Evolutionary conservation across 2,113 vertebrate species (phyloP).

Genomic region (Pelvicachromis taeniatus): DNA sequence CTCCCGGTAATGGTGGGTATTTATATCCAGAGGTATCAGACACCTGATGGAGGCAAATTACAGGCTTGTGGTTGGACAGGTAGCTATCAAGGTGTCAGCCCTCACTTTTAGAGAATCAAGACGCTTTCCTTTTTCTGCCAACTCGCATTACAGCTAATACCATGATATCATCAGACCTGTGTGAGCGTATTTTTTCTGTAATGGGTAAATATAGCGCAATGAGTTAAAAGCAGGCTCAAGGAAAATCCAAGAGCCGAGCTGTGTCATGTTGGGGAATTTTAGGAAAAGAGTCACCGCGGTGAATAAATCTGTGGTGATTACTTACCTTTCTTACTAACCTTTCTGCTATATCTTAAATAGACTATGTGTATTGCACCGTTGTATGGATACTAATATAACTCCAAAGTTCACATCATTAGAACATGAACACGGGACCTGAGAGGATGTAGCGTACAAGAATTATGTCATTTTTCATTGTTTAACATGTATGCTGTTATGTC

Average conservation of each 20-base stretch:
- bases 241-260: neutral
- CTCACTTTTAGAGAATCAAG: slow-evolving; percentile 30
- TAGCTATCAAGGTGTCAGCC: slow-evolving; percentile 23
- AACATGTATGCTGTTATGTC: neutral
- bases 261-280: neutral
- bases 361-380: neutral
- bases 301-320: neutral
- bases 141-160: slow-evolving; percentile 19
- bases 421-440: neutral
- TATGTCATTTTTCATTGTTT: rapidly evolving
- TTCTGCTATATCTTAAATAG: neutral
- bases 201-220: neutral
- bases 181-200: neutral
- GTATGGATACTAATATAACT: neutral
- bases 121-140: slow-evolving; percentile 16
- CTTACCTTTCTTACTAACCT: neutral
- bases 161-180: neutral
- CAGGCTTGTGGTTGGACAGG: slow-evolving; percentile 24
- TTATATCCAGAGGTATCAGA: slow-evolving; percentile 48
- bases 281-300: neutral
- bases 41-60: slow-evolving; percentile 59
- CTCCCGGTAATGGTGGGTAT: slow-evolving; percentile 49
- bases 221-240: neutral
- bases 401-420: neutral
- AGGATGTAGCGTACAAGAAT: neutral